These are phyloP conservation scores for Acrocephalus kingi DNA, from an alignment of 2,113 vertebrate genomes.

Conservation along the genomic window DNA sequence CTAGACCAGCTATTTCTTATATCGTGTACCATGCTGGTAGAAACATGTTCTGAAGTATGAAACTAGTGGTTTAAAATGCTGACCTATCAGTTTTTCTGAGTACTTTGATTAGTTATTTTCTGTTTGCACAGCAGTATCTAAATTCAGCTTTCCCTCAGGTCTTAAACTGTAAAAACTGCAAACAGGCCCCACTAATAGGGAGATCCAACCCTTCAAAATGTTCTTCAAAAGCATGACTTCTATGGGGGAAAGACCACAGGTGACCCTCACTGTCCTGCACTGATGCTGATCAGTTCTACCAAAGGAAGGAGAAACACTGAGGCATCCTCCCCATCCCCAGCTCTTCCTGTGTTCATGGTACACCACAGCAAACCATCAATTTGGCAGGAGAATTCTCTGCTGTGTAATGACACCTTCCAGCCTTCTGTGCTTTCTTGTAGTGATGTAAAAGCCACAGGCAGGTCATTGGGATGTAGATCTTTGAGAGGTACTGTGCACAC, in stretches of 20 bases:
- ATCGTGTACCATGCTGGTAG: not conserved
- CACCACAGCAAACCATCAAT: constrained; percentile 38
- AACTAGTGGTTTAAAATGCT: not conserved
- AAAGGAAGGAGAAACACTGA: not conserved
- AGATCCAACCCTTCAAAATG: not conserved
- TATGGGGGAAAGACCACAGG: not conserved
- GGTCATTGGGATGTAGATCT: not conserved
- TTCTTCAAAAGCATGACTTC: not conserved
- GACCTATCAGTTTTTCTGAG: not conserved
- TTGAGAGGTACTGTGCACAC: not conserved
- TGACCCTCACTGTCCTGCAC: not conserved
- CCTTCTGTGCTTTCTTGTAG: not conserved
- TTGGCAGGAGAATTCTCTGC: constrained; percentile 1
- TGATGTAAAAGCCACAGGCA: not conserved
- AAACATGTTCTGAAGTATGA: not conserved
- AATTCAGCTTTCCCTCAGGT: constrained; percentile 12
- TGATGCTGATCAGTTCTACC: not conserved
- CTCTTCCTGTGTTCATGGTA: not conserved
- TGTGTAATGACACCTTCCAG: constrained; percentile 41
- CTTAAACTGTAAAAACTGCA: not conserved
- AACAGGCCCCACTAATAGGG: not conserved
- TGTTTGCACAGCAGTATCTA: constrained; percentile 1
- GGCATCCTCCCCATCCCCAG: not conserved
- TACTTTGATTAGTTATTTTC: not conserved
- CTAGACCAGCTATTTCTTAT: not conserved